Percentiles rank a stretch among this genome's conserved stretches.
Evolutionary conservation across 2,113 vertebrate species (phyloP).

Genomic region (Eulemur rufifrons): DNA sequence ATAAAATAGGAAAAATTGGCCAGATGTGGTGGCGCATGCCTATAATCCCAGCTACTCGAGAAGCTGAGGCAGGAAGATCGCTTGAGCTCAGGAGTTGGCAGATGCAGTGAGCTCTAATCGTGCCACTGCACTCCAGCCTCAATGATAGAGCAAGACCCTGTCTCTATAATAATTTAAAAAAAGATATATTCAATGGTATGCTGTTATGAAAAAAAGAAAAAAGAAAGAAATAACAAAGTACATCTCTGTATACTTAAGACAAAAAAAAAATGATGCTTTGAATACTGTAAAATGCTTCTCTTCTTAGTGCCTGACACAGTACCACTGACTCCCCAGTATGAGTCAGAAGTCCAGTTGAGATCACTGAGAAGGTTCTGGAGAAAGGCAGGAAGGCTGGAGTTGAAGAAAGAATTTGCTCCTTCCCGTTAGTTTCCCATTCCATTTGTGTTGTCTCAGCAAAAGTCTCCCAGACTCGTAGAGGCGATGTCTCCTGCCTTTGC

Average conservation of each 20-base stretch:
- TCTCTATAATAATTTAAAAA: too few relatives aligned
- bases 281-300: not conserved
- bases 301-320: not conserved
- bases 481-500: not conserved
- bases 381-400: not conserved
- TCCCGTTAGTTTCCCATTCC: not conserved
- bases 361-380: not conserved
- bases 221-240: not conserved
- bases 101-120: too few relatives aligned
- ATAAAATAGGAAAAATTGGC: too few relatives aligned
- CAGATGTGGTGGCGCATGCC: too few relatives aligned
- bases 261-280: not conserved
- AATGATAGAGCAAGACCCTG: too few relatives aligned
- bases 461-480: not conserved
- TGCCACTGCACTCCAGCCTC: too few relatives aligned
- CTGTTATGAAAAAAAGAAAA: too few relatives aligned
- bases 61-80: too few relatives aligned
- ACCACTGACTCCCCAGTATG: not conserved
- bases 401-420: not conserved
- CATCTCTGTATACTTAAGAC: not conserved
- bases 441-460: not conserved
- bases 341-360: not conserved
- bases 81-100: too few relatives aligned
- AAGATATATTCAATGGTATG: too few relatives aligned
- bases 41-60: too few relatives aligned